Evolutionary conservation across 1,140 invertebrate species (phyloP).

Genomic region (Penaeus chinensis): DNA sequence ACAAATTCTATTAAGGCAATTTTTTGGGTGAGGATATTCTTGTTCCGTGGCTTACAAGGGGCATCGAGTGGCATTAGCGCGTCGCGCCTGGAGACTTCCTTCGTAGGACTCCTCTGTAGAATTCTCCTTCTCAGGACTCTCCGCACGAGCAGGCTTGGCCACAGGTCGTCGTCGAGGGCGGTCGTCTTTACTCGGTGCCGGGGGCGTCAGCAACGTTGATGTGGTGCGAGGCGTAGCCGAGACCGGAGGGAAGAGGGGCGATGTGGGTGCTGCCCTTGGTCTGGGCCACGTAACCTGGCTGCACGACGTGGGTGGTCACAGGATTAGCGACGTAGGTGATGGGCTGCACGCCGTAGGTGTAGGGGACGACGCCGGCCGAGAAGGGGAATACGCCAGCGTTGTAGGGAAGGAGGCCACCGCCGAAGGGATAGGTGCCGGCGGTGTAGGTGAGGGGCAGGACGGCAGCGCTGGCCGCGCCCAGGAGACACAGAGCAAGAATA

Average conservation of each 20-base stretch:
- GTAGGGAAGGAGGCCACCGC: constrained; percentile 1
- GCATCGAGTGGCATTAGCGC: no score
- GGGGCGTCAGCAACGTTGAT: constrained; percentile 52
- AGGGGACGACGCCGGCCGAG: constrained; percentile 7
- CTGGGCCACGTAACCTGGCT: constrained; percentile 61
- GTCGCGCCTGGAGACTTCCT: no score
- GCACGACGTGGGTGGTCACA: constrained; percentile 16
- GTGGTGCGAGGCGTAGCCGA: constrained; percentile 60
- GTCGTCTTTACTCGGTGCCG: constrained; percentile 39
- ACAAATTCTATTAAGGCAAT: no score
- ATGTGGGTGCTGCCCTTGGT: constrained; percentile 49
- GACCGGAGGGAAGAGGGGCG: constrained; percentile 55
- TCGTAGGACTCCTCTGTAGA: no score
- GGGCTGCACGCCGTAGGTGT: background rate
- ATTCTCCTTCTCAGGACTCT: background rate
- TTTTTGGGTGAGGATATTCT: no score
- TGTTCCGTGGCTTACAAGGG: no score
- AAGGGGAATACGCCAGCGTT: constrained; percentile 7
- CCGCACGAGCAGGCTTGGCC: background rate
- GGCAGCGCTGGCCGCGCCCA: constrained; percentile 20
- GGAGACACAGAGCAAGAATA: constrained; percentile 32
- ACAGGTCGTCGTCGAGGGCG: background rate
- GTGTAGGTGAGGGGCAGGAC: constrained; percentile 28
- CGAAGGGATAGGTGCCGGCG: background rate
- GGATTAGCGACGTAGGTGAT: background rate